Conservation (phyloP, 2,113 vertebrate species). For the Marcusenius ussheri region DNA sequence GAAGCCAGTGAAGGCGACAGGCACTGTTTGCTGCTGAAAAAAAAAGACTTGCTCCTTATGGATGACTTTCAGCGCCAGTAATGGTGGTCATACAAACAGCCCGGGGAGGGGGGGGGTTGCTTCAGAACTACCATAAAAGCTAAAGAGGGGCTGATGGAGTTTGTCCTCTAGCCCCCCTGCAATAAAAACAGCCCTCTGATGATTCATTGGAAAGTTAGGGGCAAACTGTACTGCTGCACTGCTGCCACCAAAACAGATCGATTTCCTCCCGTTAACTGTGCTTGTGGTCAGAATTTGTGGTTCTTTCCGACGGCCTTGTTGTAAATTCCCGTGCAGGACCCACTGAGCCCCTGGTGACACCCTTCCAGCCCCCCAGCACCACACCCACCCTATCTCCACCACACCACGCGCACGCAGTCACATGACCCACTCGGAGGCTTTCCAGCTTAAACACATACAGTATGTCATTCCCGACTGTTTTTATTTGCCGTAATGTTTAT, state of each 20-base stretch:
- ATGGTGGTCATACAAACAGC: background rate
- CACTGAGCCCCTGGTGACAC: background rate
- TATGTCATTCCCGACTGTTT: background rate
- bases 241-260: background rate
- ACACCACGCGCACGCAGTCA: background rate
- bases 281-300: background rate
- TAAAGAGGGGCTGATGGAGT: background rate
- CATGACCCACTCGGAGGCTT: background rate
- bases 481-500: background rate
- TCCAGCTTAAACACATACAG: background rate
- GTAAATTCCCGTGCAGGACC: background rate
- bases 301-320: background rate
- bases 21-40: background rate
- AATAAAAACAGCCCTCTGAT: background rate
- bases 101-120: background rate
- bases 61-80: background rate
- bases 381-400: conserved; percentile 2
- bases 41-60: background rate
- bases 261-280: background rate
- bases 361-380: background rate
- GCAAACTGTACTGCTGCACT: background rate
- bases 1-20: background rate
- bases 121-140: background rate
- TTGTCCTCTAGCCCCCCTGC: background rate
- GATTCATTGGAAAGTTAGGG: background rate